A percentile compares a stretch with the other conserved stretches of the same genome.
These are phyloP conservation scores for Drosophila triauraria DNA, from an alignment of 1,140 invertebrate species.

Conservation along the genomic window DNA sequence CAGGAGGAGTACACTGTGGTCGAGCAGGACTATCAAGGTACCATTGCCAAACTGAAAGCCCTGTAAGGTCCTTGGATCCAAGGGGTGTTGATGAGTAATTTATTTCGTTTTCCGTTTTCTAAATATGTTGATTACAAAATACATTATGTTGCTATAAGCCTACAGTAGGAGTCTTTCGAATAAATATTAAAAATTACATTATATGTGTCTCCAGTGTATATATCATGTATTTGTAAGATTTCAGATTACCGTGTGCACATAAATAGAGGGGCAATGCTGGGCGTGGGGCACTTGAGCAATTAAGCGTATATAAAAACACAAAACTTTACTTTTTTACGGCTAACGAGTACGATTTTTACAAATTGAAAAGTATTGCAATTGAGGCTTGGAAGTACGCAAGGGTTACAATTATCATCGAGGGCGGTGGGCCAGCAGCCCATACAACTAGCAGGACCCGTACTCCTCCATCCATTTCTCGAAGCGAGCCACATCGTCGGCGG, in stretches of 20 bases:
- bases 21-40: constrained; percentile 72
- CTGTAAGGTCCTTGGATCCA: constrained; percentile 34
- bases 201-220: constrained; percentile 22
- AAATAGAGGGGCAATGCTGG: constrained; percentile 36
- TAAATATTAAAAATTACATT: constrained; percentile 70
- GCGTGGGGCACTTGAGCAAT: constrained; percentile 64
- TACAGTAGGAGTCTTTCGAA: constrained; percentile 70
- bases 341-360: constrained; percentile 59
- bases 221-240: constrained; percentile 40
- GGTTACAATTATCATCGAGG: constrained; percentile 38
- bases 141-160: constrained; percentile 79
- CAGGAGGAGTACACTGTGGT: constrained; percentile 77
- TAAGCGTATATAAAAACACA: constrained; percentile 53
- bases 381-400: constrained; percentile 68
- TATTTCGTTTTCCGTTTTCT: constrained; percentile 68
- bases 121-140: constrained; percentile 82
- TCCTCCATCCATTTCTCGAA: constrained; percentile 99
- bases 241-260: constrained; percentile 40
- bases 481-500: constrained; percentile 95
- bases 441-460: constrained; percentile 91
- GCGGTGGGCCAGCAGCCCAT: constrained; percentile 64
- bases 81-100: constrained; percentile 75
- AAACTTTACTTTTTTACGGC: constrained; percentile 14
- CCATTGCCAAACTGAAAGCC: constrained; percentile 72
- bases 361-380: constrained; percentile 45